Evolutionary conservation across 2,888 invertebrate species (phyloP).

Genomic region (Teinopalpus imperialis): DNA sequence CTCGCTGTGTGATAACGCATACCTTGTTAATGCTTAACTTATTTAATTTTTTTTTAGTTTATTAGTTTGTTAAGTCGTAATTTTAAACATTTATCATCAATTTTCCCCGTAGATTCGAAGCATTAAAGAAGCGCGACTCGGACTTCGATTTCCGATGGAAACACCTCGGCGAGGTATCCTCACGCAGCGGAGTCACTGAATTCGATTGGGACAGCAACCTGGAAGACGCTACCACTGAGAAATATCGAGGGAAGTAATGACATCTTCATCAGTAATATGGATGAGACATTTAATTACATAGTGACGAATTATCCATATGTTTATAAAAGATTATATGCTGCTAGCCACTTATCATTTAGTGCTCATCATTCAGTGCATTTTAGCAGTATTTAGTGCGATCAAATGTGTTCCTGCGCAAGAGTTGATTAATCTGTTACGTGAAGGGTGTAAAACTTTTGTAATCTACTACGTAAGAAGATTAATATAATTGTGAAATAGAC

Average conservation of each 20-base stretch:
- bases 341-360: conserved; percentile 12
- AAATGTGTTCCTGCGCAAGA: not conserved
- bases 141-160: conserved; percentile 92
- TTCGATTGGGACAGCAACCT: conserved; percentile 94
- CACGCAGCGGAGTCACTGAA: conserved; percentile 88
- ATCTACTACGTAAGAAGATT: not conserved
- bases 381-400: conserved; percentile 1
- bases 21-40: too few relatives aligned
- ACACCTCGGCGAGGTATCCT: conserved; percentile 91
- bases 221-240: conserved; percentile 84
- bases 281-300: too few relatives aligned
- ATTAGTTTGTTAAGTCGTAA: not conserved
- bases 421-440: not conserved
- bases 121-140: conserved; percentile 88
- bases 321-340: not conserved
- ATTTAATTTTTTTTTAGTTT: too few relatives aligned
- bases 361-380: not conserved
- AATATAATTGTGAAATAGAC: not conserved
- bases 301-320: too few relatives aligned
- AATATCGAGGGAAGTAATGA: conserved; percentile 66
- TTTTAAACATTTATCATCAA: conserved; percentile 9
- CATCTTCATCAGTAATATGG: not conserved
- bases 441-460: not conserved
- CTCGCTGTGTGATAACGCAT: too few relatives aligned
- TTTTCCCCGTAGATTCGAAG: conserved; percentile 85